A percentile compares a stretch with the other conserved stretches of the same genome.
Conservation (phyloP, 2,797 vertebrate genomes). For the Gephyroberyx darwinii region DNA sequence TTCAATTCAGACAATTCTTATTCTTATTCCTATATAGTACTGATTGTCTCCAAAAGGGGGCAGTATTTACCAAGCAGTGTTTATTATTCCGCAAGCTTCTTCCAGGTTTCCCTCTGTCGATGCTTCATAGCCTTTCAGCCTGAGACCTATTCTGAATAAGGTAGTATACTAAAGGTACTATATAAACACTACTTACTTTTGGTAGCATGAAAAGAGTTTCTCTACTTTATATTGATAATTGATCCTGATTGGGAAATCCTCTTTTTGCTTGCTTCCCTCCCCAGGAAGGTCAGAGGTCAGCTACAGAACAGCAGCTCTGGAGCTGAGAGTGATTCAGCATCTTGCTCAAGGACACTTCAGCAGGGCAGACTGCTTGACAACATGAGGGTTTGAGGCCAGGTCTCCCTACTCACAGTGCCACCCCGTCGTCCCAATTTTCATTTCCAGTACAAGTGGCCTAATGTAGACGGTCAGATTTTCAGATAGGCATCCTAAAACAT, state of each 20-base stretch:
- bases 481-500: conserved; percentile 30
- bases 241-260: not conserved
- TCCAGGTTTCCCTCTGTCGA: not conserved
- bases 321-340: not conserved
- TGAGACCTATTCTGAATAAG: conserved; percentile 1
- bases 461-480: not conserved
- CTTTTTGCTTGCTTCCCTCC: not conserved
- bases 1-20: too few species aligned
- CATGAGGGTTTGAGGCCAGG: not conserved
- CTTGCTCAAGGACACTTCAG: not conserved
- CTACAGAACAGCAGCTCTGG: not conserved
- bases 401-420: not conserved
- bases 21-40: not conserved
- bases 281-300: not conserved
- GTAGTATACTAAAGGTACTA: too few species aligned
- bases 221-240: not conserved
- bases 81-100: not conserved
- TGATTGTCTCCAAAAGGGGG: conserved; percentile 47
- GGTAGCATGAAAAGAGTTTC: too few species aligned
- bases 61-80: conserved; percentile 44
- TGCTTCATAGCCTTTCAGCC: not conserved
- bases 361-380: not conserved
- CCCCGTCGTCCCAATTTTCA: conserved; percentile 7
- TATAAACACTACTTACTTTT: too few species aligned
- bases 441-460: conserved; percentile 35